Base-by-base conservation (phyloP, 2,888 invertebrate species). In the Ptilodon capucinus region DNA sequence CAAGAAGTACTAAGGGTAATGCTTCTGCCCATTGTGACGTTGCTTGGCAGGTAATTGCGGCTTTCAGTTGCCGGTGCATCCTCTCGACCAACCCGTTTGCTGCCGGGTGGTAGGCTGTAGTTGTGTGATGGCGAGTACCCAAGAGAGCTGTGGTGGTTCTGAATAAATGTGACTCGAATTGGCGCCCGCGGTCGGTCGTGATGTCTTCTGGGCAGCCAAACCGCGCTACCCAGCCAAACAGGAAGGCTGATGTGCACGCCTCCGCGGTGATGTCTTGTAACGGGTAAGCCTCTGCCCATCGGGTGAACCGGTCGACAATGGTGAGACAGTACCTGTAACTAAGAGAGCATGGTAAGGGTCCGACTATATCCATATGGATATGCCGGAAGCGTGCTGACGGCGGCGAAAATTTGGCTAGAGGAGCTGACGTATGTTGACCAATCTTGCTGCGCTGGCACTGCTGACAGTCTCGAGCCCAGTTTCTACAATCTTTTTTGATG, bases 211-310 rank as follows among this genome's bases (percentile, higher is more conserved):
- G 87, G 9, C 73, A 62, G 0, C 86, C 86, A 47, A 74, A 87
- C 8, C 83, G 56, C 0, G 82, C 44, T 1, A 91, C 71, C 89
- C 85, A 91, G 0, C 56, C 52, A 0, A 42, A 30, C 14, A 73
- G 45, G 6, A 90, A 67, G 1, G 77, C 71, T n/a, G 48, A 30
- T 0, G 77, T 77, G 2, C 76, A 71, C 0, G 78, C 71, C 43
- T 71, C 75, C 0, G 79, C 81, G 1, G 76, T 74, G 11, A 77
- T 78, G 42, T 82, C 71, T 0, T 19, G 8, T 0, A 82, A 36
- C 0, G 83, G 80, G 8, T 66, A 50, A 0, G 63, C 79, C 47
- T 81, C 57, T 16, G 79, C 73, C 84, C 84, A 84, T 5, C 81
- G 60, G 0, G 82, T 77, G 41, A 67, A 70, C 0, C 76, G 56